Base-by-base conservation (phyloP, 2,888 invertebrate species). In the Phyllotreta cruciferae region DNA sequence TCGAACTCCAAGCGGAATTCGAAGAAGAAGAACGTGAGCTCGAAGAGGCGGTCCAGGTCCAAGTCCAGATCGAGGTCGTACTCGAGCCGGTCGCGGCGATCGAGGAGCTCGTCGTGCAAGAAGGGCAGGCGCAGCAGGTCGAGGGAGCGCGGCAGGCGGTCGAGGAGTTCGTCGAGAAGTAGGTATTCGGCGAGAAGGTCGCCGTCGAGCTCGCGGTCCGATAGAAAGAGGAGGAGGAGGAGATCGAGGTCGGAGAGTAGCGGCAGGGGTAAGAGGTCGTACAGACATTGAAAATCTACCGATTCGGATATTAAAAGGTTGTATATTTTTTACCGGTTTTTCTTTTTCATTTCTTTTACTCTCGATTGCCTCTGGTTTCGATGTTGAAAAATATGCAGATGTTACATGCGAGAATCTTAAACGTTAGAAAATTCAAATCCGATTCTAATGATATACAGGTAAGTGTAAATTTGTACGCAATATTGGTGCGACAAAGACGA, bases 231-330 rank as follows among this genome's bases (percentile, higher is more conserved):
- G 47, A 64, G 66, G 42, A 64, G 70, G 57, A 62, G 63, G 34
- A 65, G 70, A 41, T 70, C 70, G 13, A 65, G 69, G 56, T 65
- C 67, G 6, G 65, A 63, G 44, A 69, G 64, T 65, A 70, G 70
- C 68, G 68, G 74, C 63, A 74, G 75, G 72, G 73, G 74, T 73
- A 75, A 75, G 74, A 74, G 73, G 69, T 75, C 75, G 61, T 72
- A 69, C 65, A 69, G 70, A 64, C 70, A 67, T 68, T 73, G 69
- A 73, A 66, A 24, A 24, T 24, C 62, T 54, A 62, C 60, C 49
- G 13, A 24, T 24, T 52, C 35, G 69, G 61, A 58, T 44, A 10
- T 10, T 41, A 64, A 67, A 65, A 70, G 70, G 70, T 70, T 68
- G 70, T 70, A 70, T 63, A 67, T 63, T 67, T 67, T 67, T 56